Evolutionary conservation across 1,140 invertebrate genomes (phyloP).

Genomic region (Artemia franciscana): DNA sequence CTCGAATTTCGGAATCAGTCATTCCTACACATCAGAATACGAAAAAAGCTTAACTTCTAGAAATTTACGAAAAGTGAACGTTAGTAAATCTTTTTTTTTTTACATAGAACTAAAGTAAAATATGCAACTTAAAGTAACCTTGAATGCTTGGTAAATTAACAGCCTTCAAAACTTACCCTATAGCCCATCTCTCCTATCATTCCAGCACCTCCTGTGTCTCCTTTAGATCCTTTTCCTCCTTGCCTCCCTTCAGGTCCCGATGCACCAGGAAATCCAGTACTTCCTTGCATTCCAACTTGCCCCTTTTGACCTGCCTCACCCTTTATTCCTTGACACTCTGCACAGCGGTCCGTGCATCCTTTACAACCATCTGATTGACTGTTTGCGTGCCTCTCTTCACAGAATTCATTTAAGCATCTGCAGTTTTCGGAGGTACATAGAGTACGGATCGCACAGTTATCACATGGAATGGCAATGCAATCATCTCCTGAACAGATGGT

Average conservation of each 20-base stretch:
- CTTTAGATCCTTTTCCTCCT: neutral
- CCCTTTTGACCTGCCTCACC: neutral
- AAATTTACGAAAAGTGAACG: too few species aligned
- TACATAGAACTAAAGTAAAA: too few species aligned
- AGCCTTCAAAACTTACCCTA: neutral
- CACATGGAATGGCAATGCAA: neutral
- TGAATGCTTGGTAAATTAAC: too few species aligned
- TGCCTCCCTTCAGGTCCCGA: neutral
- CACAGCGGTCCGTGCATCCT: neutral
- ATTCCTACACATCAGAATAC: too few species aligned
- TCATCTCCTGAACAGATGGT: neutral
- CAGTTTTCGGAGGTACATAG: neutral
- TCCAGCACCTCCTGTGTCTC: neutral
- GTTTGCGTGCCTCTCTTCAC: neutral
- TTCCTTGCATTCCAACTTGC: neutral
- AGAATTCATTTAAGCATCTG: neutral
- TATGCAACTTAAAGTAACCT: too few species aligned
- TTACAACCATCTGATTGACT: neutral
- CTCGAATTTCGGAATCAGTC: too few species aligned
- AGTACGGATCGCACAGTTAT: neutral
- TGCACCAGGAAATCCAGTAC: neutral
- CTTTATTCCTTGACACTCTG: neutral
- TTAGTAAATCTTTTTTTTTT: too few species aligned
- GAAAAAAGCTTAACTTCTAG: too few species aligned
- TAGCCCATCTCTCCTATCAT: neutral